Conservation (phyloP, 2,113 vertebrate species). For the Erythrocercus mccallii region DNA sequence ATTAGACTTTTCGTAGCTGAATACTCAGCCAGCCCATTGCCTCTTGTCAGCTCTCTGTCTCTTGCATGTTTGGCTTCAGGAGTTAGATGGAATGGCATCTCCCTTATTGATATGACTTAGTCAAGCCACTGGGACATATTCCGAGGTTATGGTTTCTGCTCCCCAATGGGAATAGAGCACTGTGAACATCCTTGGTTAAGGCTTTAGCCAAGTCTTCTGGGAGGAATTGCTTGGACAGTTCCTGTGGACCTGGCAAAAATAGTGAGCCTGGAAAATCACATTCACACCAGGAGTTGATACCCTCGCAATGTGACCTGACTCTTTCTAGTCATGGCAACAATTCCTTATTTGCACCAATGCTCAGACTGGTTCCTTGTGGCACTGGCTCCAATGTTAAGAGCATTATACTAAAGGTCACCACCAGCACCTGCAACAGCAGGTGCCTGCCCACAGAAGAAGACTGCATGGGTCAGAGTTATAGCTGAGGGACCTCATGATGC, state of each 20-base stretch:
- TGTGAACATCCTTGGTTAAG: neutral
- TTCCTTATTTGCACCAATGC: neutral
- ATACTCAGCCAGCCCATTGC: neutral
- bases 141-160: neutral
- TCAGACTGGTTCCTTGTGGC: neutral
- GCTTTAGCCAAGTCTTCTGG: neutral
- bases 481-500: neutral
- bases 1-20: neutral
- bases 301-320: neutral
- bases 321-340: neutral
- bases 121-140: neutral
- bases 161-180: neutral
- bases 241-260: neutral
- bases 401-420: neutral
- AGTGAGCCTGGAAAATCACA: conserved; percentile 16
- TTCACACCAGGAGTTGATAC: neutral
- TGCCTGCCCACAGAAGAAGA: neutral
- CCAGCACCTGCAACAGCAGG: neutral
- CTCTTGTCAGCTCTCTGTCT: neutral
- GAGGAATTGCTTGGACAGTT: neutral
- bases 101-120: neutral
- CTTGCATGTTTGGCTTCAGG: neutral
- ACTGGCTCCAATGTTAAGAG: neutral
- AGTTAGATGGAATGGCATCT: neutral
- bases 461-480: neutral